phyloP scores from a whole-genome alignment of 2,888 invertebrate species.

The Norana najaformis region DNA sequence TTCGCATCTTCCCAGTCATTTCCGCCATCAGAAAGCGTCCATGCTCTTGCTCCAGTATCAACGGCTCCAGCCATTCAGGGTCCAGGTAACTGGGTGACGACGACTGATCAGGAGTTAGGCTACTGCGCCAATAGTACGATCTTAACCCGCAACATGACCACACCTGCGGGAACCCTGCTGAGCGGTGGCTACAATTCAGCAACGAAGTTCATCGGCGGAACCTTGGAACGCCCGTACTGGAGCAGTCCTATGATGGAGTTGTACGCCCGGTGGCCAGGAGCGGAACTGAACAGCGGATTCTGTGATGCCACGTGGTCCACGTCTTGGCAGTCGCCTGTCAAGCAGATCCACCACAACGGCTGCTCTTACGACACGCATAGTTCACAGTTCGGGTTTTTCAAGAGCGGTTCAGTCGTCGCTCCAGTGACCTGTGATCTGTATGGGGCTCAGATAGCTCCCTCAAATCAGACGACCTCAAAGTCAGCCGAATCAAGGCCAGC shows the following conservation, averaged over 20 bases:
- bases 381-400: not conserved
- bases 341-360: not conserved
- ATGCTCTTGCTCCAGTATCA: not conserved
- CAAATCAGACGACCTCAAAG: not conserved
- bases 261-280: slow-evolving; percentile 14
- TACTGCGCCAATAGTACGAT: not conserved
- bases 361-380: not conserved
- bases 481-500: not conserved
- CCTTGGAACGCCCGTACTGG: not conserved
- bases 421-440: not conserved
- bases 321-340: not conserved
- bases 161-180: not conserved
- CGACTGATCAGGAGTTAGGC: not conserved
- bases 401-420: not conserved
- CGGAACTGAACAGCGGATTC: not conserved
- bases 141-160: not conserved
- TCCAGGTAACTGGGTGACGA: not conserved
- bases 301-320: not conserved
- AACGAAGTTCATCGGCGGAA: not conserved
- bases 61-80: not conserved
- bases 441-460: not conserved
- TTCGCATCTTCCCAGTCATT: not conserved
- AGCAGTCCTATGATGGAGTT: slow-evolving; percentile 9
- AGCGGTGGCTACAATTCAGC: not conserved
- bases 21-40: not conserved